phyloP scores from a whole-genome alignment of 1,140 invertebrate genomes.

The Halictus rubicundus region DNA sequence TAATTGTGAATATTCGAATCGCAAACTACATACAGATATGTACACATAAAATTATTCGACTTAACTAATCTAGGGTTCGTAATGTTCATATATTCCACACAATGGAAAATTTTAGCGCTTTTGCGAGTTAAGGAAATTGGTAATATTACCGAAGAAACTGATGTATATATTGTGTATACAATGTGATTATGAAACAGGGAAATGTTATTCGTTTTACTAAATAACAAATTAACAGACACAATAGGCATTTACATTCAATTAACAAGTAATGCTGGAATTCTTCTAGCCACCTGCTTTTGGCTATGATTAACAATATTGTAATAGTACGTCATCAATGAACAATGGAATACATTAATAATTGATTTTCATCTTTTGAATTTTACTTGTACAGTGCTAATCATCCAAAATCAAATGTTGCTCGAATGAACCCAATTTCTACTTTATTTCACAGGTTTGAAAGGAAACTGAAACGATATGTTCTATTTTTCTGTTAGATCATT shows the following conservation, averaged over 20 bases:
- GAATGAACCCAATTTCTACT: background rate
- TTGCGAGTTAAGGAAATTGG: background rate
- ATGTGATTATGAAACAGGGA: background rate
- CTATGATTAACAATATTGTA: conserved; percentile 34
- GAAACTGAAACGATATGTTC: background rate
- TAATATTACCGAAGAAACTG: conserved; percentile 6
- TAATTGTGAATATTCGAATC: conserved; percentile 4
- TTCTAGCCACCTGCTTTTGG: conserved; percentile 20
- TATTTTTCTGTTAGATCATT: background rate
- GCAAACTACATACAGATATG: background rate
- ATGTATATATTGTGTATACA: conserved; percentile 24
- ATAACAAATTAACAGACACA: background rate
- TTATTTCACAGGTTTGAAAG: conserved; percentile 12
- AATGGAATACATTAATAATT: conserved; percentile 2
- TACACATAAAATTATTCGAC: conserved; percentile 11
- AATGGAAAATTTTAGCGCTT: conserved; percentile 12
- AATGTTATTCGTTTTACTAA: conserved; percentile 8
- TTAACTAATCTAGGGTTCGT: conserved; percentile 32
- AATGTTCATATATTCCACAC: background rate
- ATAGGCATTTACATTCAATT: conserved; percentile 9
- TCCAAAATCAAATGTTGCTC: background rate
- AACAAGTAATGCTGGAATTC: conserved; percentile 21
- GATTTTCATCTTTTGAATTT: background rate
- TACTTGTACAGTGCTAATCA: background rate
- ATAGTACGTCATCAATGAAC: background rate